Evolutionary conservation across 2,113 vertebrate species (phyloP).

Genomic region (Prietella phreatophila): DNA sequence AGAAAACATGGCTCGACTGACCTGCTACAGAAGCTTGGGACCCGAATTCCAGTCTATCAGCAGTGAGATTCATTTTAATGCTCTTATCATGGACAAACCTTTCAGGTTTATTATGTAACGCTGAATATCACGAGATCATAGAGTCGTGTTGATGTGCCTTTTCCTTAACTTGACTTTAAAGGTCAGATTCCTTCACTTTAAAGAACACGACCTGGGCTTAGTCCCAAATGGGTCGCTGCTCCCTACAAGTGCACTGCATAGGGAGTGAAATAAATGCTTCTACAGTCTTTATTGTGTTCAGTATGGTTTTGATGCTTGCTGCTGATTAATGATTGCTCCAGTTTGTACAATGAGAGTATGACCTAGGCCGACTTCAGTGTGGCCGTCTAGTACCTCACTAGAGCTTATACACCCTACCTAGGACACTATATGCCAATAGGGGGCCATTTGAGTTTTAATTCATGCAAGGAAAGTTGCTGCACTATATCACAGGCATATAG

Average conservation of each 20-base stretch:
- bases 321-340: not conserved
- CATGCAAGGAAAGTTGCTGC: not conserved
- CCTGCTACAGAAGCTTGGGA: slow-evolving; percentile 17
- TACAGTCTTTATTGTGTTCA: not conserved
- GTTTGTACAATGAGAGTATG: not conserved
- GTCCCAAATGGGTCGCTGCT: not conserved
- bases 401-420: not conserved
- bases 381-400: not conserved
- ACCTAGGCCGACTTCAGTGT: not conserved
- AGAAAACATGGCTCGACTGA: not conserved
- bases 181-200: not conserved
- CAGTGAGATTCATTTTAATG: not conserved
- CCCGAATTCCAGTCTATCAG: slow-evolving; percentile 14
- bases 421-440: not conserved
- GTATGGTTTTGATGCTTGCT: not conserved
- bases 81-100: not conserved
- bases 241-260: not conserved
- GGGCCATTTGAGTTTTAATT: not conserved
- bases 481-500: not conserved
- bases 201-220: not conserved
- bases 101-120: not conserved
- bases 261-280: not conserved
- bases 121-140: not conserved
- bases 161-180: too few relatives aligned
- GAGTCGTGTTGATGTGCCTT: not conserved